A percentile compares a stretch with the other conserved stretches of the same genome.
Evolutionary conservation across 2,888 invertebrate species (phyloP).

Genomic region (Rhodophaea formosa): DNA sequence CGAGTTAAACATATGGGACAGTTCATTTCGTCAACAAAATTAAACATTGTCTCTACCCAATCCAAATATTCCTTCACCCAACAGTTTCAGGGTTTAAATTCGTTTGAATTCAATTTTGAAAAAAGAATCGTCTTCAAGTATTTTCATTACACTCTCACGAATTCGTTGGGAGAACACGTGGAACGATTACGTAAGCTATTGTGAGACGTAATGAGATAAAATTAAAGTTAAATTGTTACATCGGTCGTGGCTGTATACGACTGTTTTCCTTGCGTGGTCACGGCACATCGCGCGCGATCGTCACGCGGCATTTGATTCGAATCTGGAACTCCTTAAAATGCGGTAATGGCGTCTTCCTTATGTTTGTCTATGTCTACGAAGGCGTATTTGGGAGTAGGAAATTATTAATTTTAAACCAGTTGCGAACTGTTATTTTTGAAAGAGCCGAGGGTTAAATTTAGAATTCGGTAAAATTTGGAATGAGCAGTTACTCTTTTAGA

Average conservation of each 20-base stretch:
- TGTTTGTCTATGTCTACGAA: constrained; percentile 32
- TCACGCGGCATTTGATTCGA: constrained; percentile 73
- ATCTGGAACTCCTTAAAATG: constrained; percentile 71
- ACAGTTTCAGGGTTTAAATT: constrained; percentile 32
- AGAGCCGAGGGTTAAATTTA: no score
- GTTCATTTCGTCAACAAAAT: constrained; percentile 33
- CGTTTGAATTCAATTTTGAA: constrained; percentile 24
- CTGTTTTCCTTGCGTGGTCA: constrained; percentile 48
- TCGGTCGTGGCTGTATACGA: constrained; percentile 26
- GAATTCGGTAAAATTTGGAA: no score
- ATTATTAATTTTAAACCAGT: neutral
- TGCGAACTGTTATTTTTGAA: neutral
- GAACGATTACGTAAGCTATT: constrained; percentile 25
- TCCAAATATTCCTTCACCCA: neutral
- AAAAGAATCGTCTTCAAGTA: constrained; percentile 25
- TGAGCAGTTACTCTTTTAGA: neutral
- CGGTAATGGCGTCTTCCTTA: constrained; percentile 57
- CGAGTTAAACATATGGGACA: constrained; percentile 37
- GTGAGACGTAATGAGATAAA: constrained; percentile 22
- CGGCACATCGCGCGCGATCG: constrained; percentile 56
- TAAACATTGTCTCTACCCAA: constrained; percentile 1
- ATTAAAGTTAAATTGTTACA: constrained; percentile 27
- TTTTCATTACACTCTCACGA: constrained; percentile 42
- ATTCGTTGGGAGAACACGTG: constrained; percentile 48
- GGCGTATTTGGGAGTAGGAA: neutral